Base-by-base conservation (phyloP, 2,797 vertebrate species). In the Sylvilagus floridanus region DNA sequence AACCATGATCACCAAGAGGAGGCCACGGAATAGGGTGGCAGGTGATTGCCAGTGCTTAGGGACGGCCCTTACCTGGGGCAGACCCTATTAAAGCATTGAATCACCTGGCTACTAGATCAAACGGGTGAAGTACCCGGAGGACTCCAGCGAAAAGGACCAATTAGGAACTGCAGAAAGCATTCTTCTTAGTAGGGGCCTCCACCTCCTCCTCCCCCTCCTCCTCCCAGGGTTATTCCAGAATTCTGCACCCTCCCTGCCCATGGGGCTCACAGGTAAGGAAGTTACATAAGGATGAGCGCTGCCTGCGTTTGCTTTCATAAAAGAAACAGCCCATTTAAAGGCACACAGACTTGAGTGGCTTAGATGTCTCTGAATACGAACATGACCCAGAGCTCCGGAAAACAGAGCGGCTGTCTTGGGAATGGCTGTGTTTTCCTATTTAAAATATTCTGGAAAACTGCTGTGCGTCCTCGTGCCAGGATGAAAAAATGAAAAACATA, bases 371-470 rank as follows among this genome's bases (percentile, higher is more conserved):
- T 91, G 87, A 95, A 96, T 95, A 88, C 81, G 97, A 97, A 95
- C 62, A 24, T 83, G 77, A 97, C 93, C 95, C 93, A 85, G 68
- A 90, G 94, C 95, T 97, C 87, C 88, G 90, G 91, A 96, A 93
- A 94, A 96, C 77, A 30, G n/a, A 88, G 96, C 7, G 73, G 78
- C 76, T 90, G 95, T 85, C 97, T 97, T 96, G 97, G 97, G 97
- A 97, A 10, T 24, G 95, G 87, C 94, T 91, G 2, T 94, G 97
- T 97, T 96, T 93, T 90, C 87, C 96, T 96, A 87, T 95, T 96
- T 98, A 95, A 97, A 97, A 97, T 4, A 14, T 97, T 97, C 95
- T 97, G 97, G 98, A 98, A 98, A 97, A 98, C 94, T 94, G 88
- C 94, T 98, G 95, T 81, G 75, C 84, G 47, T 88, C 93, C 2